A percentile compares a stretch with the other conserved stretches of the same genome.
Conservation (phyloP, 2,888 invertebrate genomes). For the Pristionchus exspectatus region DNA sequence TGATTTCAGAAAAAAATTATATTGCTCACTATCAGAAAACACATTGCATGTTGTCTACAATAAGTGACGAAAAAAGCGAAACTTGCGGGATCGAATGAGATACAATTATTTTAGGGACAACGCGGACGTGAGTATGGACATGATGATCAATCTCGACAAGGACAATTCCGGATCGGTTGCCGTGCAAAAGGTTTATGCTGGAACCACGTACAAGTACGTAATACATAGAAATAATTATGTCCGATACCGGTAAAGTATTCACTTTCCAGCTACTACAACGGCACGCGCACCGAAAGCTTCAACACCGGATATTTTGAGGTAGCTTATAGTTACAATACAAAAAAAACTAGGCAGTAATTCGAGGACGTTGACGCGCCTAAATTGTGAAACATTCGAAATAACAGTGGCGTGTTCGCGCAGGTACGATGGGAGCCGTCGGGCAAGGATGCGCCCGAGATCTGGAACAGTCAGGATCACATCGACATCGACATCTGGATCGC, state of each 20-base stretch:
- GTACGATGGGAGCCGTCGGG: not conserved
- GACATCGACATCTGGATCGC: constrained; percentile 2
- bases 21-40: too few relatives aligned
- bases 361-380: too few relatives aligned
- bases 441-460: not conserved
- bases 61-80: too few relatives aligned
- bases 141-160: not conserved
- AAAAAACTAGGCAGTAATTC: too few relatives aligned
- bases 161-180: not conserved
- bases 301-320: constrained; percentile 15
- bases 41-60: too few relatives aligned
- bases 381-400: too few relatives aligned
- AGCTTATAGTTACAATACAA: not conserved
- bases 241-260: not conserved
- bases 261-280: not conserved
- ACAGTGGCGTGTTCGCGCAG: too few relatives aligned
- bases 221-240: not conserved
- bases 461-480: not conserved
- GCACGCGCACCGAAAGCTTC: not conserved
- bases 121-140: not conserved
- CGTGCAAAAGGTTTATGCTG: not conserved
- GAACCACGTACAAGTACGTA: not conserved
- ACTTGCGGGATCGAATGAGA: too few relatives aligned
- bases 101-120: too few relatives aligned
- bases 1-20: too few relatives aligned